Evolutionary conservation across 2,797 vertebrate genomes (phyloP).

Genomic region (Limosa lapponica): DNA sequence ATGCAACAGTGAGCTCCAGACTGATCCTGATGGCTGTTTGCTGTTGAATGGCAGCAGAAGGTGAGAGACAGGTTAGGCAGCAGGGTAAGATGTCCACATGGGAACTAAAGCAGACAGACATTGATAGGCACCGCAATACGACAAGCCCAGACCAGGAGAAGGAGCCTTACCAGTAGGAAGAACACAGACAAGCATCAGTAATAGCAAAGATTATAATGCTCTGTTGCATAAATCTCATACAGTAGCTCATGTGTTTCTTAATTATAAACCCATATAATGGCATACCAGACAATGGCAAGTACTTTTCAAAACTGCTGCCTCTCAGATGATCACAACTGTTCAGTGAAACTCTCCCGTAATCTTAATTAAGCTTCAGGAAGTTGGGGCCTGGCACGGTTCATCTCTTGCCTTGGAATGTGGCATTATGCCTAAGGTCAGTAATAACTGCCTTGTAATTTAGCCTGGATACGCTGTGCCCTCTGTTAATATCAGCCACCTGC

Average conservation of each 20-base stretch:
- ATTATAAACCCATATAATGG: background rate
- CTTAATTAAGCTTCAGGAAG: background rate
- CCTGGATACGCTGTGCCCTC: background rate
- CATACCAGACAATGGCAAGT: background rate
- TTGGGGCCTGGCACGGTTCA: background rate
- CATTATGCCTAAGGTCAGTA: background rate
- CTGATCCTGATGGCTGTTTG: background rate
- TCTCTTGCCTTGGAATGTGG: background rate
- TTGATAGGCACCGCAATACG: background rate
- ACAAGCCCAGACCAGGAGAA: background rate
- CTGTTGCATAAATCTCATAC: background rate
- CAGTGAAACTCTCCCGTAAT: background rate
- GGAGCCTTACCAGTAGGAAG: background rate
- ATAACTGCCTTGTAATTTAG: background rate
- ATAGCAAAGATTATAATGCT: background rate
- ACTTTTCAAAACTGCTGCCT: background rate
- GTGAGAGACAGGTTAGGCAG: background rate
- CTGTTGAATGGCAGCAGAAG: background rate
- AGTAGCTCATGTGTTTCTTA: background rate
- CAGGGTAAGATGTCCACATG: background rate
- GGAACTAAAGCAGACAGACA: background rate
- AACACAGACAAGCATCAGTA: background rate
- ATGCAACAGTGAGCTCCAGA: background rate
- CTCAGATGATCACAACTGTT: background rate
- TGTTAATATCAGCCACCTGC: background rate